Evolutionary conservation across 1,140 invertebrate species (phyloP), one percentile per base, ranked within the genome.

Genomic region (Euglossa dilemma): DNA sequence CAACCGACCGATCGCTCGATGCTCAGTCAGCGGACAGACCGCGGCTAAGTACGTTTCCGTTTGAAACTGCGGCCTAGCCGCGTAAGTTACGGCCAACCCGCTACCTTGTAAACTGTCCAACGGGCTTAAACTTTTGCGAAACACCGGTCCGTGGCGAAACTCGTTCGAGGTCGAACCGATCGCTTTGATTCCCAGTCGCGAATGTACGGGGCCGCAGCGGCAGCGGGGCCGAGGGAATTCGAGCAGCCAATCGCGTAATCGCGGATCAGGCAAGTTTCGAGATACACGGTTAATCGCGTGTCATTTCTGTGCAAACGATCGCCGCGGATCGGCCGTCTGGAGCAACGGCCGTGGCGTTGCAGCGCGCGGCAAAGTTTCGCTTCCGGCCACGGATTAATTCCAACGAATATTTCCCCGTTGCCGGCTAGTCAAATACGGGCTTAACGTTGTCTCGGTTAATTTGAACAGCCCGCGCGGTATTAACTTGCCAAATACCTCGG

Each of bases 371-470:
- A 12, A 76, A 52, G 74, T 76, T 76, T 52, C 59, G n/a, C 36
- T 52, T 25, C 20, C 47, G 47, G 56, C 28, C 23, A 1, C 20
- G 25, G 69, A 36, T 64, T 64, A 52, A 64, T 64, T 54, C 71
- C 7, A 72, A 73, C 70, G 69, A 74, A 72, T 63, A 63, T 54
- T 73, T 16, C 23, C 9, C n/a, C 6, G 54, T 18, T 43, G 47
- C 50, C 59, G 28, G 59, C 28, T 43, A 73, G 47, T 64, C 57
- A 63, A 73, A 73, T 72, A 64, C 47, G 36, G 57, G 70, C 59
- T 74, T 54, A 73, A 73, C 70, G 36, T 74, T 73, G 70, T 52
- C 69, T 54, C 25, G 78, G 47, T 74, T 80, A 54, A 80, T 73
- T 80, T 63, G 57, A 64, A 25, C 78, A 71, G 54, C 3, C 52